Base-by-base conservation (phyloP, 1,140 invertebrate genomes). In the Coenobita brevimanus region DNA sequence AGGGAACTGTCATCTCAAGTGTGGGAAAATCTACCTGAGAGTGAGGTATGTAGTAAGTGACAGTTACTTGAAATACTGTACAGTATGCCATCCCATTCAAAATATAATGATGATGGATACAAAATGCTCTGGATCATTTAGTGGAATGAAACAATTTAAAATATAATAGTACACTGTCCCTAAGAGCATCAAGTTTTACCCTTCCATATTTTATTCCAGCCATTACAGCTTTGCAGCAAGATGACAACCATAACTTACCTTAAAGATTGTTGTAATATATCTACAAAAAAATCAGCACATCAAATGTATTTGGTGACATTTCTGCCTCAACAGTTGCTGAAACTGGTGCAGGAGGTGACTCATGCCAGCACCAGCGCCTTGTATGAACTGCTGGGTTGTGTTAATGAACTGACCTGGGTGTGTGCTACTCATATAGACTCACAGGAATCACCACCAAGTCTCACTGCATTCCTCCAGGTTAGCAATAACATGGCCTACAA, bases 11-110 rank as follows among this genome's bases (percentile, higher is more conserved):
- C 83, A 33, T 86, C 83, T 3, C 73, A 24, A n/a, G 83, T 75
- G 21, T 86, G 83, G 83, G 73, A 79, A 64, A 86, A 86, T 38
- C 75, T 86, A 38, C 83, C 83, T 1, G 83, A 86, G 50, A 86
- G 69, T 38, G 83, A 86, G 54, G 83, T 86, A 24, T 62, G 69
- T 13, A n/a, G 41, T 21, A 13, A 38, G 2, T 41, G 54, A 2
- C 24, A 50, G 8, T n/a, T 71, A 36, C 4, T 64, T 50, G 13
- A 75, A 24, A n/a, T n/a, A n/a, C n/a, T n/a, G n/a, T 75, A 10
- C 27, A 41, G 10, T 33, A 75, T 33, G n/a, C 36, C 43, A 43
- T 41, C 36, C 17, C 6, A 67, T 67, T 67, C 8, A 17, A 10
- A 17, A 24, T 54, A 54, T 13, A 27, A 69, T 69, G 30, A 13